phyloP scores from a whole-genome alignment of 2,888 invertebrate species.

The Venusia cambrica region DNA sequence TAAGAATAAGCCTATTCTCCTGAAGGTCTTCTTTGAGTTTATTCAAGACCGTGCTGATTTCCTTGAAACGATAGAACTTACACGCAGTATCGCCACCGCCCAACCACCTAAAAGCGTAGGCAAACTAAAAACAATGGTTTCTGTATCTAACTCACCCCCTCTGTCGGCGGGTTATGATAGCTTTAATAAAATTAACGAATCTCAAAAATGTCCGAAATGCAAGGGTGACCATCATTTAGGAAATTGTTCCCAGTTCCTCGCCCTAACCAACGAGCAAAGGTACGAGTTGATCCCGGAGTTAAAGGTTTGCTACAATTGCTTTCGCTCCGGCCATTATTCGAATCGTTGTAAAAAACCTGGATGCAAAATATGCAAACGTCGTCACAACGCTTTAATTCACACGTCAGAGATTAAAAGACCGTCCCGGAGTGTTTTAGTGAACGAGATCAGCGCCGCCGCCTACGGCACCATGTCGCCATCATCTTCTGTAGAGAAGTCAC shows the following conservation, averaged over 20 bases:
- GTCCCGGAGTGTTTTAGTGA: background rate
- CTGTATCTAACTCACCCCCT: background rate
- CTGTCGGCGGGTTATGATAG: background rate
- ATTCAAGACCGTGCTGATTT: constrained; percentile 26
- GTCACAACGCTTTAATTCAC: constrained; percentile 20
- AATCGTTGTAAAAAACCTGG: constrained; percentile 20
- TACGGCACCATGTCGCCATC: background rate
- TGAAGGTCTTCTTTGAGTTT: background rate
- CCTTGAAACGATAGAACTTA: constrained; percentile 24
- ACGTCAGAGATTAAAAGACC: constrained; percentile 2
- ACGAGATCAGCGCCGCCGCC: background rate
- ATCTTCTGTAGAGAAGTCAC: too few relatives aligned
- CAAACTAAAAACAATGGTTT: constrained; percentile 5
- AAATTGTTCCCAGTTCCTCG: constrained; percentile 26
- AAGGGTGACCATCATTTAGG: constrained; percentile 23
- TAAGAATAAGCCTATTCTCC: background rate
- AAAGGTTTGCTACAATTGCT: constrained; percentile 31
- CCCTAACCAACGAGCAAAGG: constrained; percentile 22
- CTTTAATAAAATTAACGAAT: background rate
- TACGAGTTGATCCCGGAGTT: constrained; percentile 20
- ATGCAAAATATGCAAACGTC: constrained; percentile 19
- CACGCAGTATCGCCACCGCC: background rate
- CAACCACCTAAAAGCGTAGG: constrained; percentile 1
- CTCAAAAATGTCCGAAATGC: constrained; percentile 8
- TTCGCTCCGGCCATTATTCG: constrained; percentile 25